phyloP scores from a whole-genome alignment of 2,888 invertebrate species.

The Crioceris asparagi region DNA sequence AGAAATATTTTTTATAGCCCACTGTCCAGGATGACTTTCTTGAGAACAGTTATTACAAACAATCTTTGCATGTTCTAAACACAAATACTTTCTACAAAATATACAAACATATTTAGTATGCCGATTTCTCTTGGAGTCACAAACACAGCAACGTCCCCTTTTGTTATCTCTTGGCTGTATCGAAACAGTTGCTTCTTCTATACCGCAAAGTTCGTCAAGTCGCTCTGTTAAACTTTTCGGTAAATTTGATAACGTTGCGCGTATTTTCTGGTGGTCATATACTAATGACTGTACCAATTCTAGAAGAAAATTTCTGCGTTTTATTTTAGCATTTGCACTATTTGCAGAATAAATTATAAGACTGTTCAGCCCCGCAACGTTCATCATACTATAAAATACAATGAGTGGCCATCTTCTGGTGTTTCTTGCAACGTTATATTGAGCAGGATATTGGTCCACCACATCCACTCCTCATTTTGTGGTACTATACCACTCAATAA shows the following conservation, averaged over 20 bases:
- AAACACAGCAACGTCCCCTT: not conserved
- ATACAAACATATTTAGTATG: no score
- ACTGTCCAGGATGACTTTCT: not conserved
- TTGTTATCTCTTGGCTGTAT: not conserved
- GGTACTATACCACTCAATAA: conserved; percentile 3
- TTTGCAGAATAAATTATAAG: no score
- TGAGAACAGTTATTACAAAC: not conserved
- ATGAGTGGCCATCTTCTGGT: conserved; percentile 6
- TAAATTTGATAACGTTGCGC: no score
- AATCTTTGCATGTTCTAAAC: not conserved
- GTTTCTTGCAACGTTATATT: conserved; percentile 8
- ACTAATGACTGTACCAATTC: no score
- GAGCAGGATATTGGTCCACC: conserved; percentile 4
- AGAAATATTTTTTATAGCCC: not conserved
- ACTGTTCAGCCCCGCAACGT: no score
- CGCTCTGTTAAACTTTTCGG: not conserved
- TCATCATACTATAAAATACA: conserved; percentile 5
- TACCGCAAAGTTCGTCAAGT: not conserved
- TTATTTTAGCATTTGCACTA: no score
- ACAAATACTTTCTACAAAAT: no score
- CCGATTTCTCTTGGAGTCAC: no score
- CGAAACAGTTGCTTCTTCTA: not conserved
- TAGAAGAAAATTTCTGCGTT: no score
- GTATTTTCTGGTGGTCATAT: no score
- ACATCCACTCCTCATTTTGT: conserved; percentile 4